Evolutionary conservation across 2,888 invertebrate species (phyloP).

Genomic region (Torymus tubicola): DNA sequence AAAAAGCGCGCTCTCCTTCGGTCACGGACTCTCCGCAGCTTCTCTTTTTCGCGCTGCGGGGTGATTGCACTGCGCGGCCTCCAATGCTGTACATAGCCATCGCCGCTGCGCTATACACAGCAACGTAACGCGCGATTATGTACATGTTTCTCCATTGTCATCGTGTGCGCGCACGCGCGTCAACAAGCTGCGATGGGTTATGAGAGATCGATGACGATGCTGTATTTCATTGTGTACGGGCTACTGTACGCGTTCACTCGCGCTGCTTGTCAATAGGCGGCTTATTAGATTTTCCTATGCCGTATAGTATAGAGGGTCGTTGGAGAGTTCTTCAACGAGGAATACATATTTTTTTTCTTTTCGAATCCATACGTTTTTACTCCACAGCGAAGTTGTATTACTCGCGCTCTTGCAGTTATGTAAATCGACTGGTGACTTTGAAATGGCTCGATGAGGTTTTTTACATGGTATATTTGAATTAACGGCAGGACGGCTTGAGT

Average conservation of each 20-base stretch:
- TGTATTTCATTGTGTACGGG: conserved; percentile 6
- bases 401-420: too few species aligned
- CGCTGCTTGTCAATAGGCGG: conserved; percentile 6
- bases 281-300: conserved; percentile 19
- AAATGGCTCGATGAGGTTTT: too few species aligned
- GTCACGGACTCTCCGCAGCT: conserved; percentile 24
- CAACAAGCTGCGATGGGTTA: too few species aligned
- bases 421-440: too few species aligned
- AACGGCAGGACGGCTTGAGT: too few species aligned
- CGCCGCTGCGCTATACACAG: too few species aligned
- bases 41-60: neutral
- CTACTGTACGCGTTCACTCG: conserved; percentile 4
- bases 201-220: conserved; percentile 10
- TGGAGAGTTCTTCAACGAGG: too few species aligned
- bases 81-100: neutral
- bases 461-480: too few species aligned
- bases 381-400: too few species aligned
- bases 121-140: neutral
- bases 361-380: too few species aligned
- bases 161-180: neutral
- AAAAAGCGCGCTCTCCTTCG: conserved; percentile 16
- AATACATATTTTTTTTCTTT: too few species aligned
- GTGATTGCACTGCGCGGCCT: neutral
- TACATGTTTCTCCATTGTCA: conserved; percentile 5
- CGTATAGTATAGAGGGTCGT: neutral